Evolutionary conservation across 2,888 invertebrate species (phyloP).

Genomic region (Hypomecis atomaria): DNA sequence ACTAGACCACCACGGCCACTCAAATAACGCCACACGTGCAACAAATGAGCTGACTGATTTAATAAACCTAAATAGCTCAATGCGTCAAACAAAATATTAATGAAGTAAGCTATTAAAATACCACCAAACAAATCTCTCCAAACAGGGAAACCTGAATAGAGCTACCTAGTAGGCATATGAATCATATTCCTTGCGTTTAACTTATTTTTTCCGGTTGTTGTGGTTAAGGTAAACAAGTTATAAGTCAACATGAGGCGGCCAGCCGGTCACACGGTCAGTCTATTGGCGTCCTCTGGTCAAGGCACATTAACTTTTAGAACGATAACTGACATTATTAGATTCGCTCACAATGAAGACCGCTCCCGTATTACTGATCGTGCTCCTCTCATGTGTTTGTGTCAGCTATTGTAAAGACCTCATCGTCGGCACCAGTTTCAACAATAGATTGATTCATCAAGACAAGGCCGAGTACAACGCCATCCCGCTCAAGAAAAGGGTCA

Average conservation of each 20-base stretch:
- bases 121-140: constrained; percentile 4
- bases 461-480: constrained; percentile 77
- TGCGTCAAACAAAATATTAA: background rate
- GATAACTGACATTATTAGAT: constrained; percentile 28
- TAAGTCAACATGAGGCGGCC: constrained; percentile 38
- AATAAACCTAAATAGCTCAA: background rate
- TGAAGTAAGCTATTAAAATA: background rate
- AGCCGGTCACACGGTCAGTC: constrained; percentile 51
- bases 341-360: constrained; percentile 66
- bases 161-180: background rate
- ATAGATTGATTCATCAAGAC: constrained; percentile 69
- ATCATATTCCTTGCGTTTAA: constrained; percentile 40
- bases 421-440: constrained; percentile 76
- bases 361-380: constrained; percentile 59
- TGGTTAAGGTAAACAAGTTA: constrained; percentile 59
- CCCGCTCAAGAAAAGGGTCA: constrained; percentile 77
- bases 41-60: background rate
- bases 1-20: no score
- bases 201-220: constrained; percentile 61
- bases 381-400: constrained; percentile 62
- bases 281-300: constrained; percentile 55
- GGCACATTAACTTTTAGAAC: constrained; percentile 47
- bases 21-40: no score
- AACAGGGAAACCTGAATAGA: background rate
- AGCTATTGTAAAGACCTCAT: constrained; percentile 73